These are phyloP conservation scores for Dermolepida albohirtum DNA, from an alignment of 2,888 invertebrate species.

Conservation along the genomic window DNA sequence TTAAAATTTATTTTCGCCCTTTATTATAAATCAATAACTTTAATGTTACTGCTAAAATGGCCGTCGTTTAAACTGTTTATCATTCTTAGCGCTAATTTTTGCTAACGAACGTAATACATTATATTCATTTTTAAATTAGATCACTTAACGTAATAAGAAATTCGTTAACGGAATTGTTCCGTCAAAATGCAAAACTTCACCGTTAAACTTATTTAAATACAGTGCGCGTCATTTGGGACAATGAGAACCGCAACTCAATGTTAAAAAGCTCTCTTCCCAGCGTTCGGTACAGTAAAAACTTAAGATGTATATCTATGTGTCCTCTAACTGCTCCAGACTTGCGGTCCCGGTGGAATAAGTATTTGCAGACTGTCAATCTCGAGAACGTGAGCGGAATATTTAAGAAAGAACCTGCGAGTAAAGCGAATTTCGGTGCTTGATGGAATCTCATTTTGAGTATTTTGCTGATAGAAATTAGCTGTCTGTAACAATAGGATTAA, in stretches of 20 bases:
- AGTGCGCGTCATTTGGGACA: slow-evolving; percentile 27
- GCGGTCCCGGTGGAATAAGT: slow-evolving; percentile 18
- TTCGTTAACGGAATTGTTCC: slow-evolving; percentile 16
- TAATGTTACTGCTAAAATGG: too few species aligned
- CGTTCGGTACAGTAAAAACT: slow-evolving; percentile 21
- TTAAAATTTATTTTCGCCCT: too few species aligned
- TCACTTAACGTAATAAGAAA: slow-evolving; percentile 11
- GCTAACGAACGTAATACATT: too few species aligned
- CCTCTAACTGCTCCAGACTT: slow-evolving; percentile 23
- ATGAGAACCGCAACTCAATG: slow-evolving; percentile 24
- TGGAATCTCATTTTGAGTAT: slow-evolving; percentile 22
- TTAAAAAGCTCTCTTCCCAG: slow-evolving; percentile 15
- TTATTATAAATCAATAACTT: too few species aligned
- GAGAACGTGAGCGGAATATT: slow-evolving; percentile 18
- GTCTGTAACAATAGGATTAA: slow-evolving; percentile 21
- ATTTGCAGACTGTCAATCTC: slow-evolving; percentile 31
- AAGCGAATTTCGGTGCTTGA: slow-evolving; percentile 23
- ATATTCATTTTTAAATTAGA: slow-evolving; percentile 1
- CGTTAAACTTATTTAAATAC: slow-evolving; percentile 25
- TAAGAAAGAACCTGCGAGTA: slow-evolving; percentile 19
- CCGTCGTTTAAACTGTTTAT: too few species aligned
- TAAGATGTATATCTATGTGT: slow-evolving; percentile 25
- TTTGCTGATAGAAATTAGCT: slow-evolving; percentile 23
- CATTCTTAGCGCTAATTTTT: too few species aligned
- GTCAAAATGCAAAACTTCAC: slow-evolving; percentile 10